phyloP scores from a whole-genome alignment of 2,888 invertebrate species.

The Leptopilina myrica region DNA sequence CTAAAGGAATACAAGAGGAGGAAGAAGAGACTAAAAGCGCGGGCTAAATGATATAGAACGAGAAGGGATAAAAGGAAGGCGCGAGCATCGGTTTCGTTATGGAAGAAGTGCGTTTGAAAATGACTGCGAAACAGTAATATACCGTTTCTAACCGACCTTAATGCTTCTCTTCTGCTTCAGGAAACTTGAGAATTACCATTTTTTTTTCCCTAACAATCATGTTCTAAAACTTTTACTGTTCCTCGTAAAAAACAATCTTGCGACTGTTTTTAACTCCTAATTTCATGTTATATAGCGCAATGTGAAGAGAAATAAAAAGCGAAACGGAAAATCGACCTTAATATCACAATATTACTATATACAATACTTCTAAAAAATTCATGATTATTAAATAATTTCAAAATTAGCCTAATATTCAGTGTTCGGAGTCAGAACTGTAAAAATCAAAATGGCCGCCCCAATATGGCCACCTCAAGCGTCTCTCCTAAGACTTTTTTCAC shows the following conservation, averaged over 20 bases:
- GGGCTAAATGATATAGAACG: constrained; percentile 25
- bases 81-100: background rate
- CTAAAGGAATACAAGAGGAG: background rate
- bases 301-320: background rate
- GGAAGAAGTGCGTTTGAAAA: constrained; percentile 12
- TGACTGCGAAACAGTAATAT: constrained; percentile 20
- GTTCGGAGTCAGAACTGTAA: too few relatives aligned
- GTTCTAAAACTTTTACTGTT: constrained; percentile 12
- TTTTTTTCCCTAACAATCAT: constrained; percentile 5
- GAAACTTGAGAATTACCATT: constrained; percentile 10
- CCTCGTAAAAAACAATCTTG: background rate
- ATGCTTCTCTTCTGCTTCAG: constrained; percentile 9
- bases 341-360: background rate
- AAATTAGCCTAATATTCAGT: background rate
- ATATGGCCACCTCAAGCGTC: too few relatives aligned
- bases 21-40: background rate
- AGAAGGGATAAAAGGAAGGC: constrained; percentile 41
- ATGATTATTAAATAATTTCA: background rate
- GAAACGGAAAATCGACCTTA: background rate
- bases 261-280: constrained; percentile 12
- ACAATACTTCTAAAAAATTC: background rate
- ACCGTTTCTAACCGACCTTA: constrained; percentile 15
- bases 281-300: background rate
- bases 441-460: too few relatives aligned
- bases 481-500: too few relatives aligned